These are phyloP conservation scores for Upupa epops DNA, from an alignment of 2,113 vertebrate species.

Conservation along the genomic window DNA sequence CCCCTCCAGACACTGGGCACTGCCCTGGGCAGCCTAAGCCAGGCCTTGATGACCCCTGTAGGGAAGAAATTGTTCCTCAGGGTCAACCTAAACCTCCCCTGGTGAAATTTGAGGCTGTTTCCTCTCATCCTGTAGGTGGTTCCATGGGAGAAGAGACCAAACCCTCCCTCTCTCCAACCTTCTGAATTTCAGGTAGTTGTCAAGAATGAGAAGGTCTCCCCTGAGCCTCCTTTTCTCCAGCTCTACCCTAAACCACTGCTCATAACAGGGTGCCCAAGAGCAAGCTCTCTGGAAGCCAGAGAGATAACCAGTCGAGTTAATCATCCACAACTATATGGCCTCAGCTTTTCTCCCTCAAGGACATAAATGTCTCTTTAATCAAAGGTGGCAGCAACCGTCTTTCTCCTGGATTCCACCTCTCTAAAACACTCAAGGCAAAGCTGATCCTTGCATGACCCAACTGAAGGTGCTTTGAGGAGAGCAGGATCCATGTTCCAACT, in stretches of 20 bases:
- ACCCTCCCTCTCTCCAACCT: too few relatives aligned
- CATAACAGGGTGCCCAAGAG: background rate
- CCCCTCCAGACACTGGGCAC: too few relatives aligned
- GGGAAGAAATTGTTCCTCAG: too few relatives aligned
- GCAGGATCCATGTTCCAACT: background rate
- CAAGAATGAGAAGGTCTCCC: too few relatives aligned
- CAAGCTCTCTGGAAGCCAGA: conserved; percentile 17
- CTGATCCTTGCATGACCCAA: background rate
- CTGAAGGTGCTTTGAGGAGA: background rate
- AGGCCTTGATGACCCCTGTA: too few relatives aligned
- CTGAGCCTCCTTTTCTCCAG: too few relatives aligned
- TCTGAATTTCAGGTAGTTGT: too few relatives aligned
- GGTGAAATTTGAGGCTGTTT: too few relatives aligned
- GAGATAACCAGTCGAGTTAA: conserved; percentile 25
- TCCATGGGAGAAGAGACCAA: too few relatives aligned
- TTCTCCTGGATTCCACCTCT: conserved; percentile 26
- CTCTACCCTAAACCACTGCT: background rate
- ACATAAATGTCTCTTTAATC: conserved; percentile 28
- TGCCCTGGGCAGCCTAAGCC: too few relatives aligned
- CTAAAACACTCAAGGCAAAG: background rate
- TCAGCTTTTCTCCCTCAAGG: conserved; percentile 4
- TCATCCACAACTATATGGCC: conserved; percentile 12
- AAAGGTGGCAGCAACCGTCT: background rate
- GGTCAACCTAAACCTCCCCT: too few relatives aligned
- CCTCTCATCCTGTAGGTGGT: too few relatives aligned